A percentile compares a stretch with the other conserved stretches of the same genome.
These are phyloP conservation scores for Papilio protenor DNA, from an alignment of 2,888 invertebrate genomes.

Conservation along the genomic window DNA sequence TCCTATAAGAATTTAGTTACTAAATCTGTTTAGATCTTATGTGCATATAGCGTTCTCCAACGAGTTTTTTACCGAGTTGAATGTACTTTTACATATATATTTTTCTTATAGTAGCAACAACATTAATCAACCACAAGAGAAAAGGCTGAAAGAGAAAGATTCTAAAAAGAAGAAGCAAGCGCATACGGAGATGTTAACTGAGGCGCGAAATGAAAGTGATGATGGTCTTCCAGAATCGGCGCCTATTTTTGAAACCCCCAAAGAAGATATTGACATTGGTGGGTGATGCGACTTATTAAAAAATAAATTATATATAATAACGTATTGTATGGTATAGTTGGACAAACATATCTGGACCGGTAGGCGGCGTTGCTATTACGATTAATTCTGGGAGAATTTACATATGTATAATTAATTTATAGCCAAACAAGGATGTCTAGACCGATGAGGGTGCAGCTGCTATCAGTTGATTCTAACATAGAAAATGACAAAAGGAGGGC, in stretches of 20 bases:
- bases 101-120: constrained; percentile 53
- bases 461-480: too few relatives aligned
- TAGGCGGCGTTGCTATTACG: background rate
- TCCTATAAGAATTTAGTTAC: too few relatives aligned
- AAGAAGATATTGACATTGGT: constrained; percentile 61
- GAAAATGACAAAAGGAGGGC: too few relatives aligned
- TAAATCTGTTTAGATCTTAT: too few relatives aligned
- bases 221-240: constrained; percentile 50
- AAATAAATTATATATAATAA: background rate
- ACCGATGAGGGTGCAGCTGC: too few relatives aligned
- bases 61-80: too few relatives aligned
- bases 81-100: background rate
- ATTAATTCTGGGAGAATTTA: background rate
- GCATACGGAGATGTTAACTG: constrained; percentile 56
- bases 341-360: background rate
- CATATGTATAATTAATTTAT: too few relatives aligned
- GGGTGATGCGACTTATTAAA: constrained; percentile 48
- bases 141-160: constrained; percentile 84
- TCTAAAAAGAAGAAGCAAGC: constrained; percentile 85
- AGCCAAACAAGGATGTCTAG: too few relatives aligned
- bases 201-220: constrained; percentile 52
- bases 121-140: constrained; percentile 72
- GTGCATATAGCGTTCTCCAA: too few relatives aligned
- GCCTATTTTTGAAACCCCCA: constrained; percentile 49
- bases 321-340: background rate